Base-by-base conservation (phyloP, 1,140 invertebrate genomes). In the Chironomus striatipennis region DNA sequence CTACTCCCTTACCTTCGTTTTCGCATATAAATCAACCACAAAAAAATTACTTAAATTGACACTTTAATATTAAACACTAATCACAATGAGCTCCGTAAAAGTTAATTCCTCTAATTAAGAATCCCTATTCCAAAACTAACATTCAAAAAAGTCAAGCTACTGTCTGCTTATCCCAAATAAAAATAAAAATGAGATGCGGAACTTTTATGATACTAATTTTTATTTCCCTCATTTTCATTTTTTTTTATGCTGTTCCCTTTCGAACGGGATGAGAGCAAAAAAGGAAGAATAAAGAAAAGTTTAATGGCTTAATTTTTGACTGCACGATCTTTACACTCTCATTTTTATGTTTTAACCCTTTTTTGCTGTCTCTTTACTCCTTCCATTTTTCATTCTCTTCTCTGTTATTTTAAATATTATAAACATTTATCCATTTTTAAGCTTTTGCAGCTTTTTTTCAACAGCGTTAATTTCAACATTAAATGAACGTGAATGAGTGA, bases 141-240 rank as follows among this genome's bases (percentile, higher is more conserved):
- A 34, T 34, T 2, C 24, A 34, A 34, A 34, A 34, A 34, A 34
- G 24, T 34, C 24, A 34, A 34, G 24, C 24, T 34, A 34, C 24
- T 34, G 24, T 34, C 24, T 34, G 24, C 24, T 34, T 34, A 34
- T 34, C 24, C 24, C 5, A 34, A 34, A 34, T 34, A 34, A 34
- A 34, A 34, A 34, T 34, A 34, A 34, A 34, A 34, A 34, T 34
- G 24, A 57, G n/a, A n/a, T 57, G 12, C 47, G 47, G 47, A 57
- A 57, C 47, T 57, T 57, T 57, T 57, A 57, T 57, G 47, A 57
- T 57, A 57, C 47, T 57, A 57, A 57, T 57, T 57, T 57, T 57
- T 57, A 57, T 57, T 57, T 57, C 47, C n/a, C 24, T 34, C 24
- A 34, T 34, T 34, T 34, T 34, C 24, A 34, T 34, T 34, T 34